These are phyloP conservation scores for Seira ritae DNA, from an alignment of 2,888 invertebrate species.

Conservation along the genomic window DNA sequence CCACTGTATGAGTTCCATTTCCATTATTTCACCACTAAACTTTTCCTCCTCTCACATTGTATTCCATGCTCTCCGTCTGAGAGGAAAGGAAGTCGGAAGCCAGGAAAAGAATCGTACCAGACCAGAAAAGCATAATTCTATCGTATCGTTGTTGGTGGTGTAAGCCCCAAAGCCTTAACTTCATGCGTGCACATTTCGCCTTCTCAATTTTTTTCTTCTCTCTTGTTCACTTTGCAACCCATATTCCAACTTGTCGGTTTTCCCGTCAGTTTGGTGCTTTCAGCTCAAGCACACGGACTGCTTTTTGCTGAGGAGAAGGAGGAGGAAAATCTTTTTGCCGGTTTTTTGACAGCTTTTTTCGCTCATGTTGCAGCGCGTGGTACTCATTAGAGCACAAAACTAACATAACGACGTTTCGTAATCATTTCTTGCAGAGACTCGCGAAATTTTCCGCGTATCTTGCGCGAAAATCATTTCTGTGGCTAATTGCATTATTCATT, in stretches of 20 bases:
- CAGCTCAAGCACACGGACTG: constrained; percentile 54
- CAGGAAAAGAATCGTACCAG: not conserved
- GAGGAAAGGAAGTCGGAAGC: constrained; percentile 36
- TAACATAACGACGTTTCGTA: too few species aligned
- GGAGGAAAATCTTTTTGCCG: constrained; percentile 1
- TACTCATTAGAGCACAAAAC: too few species aligned
- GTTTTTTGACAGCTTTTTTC: constrained; percentile 38
- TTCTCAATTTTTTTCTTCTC: constrained; percentile 25
- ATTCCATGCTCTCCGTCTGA: constrained; percentile 32
- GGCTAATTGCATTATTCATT: too few species aligned
- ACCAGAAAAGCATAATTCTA: too few species aligned
- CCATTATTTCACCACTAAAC: constrained; percentile 13
- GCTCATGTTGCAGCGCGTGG: constrained; percentile 26
- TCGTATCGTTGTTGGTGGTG: too few species aligned
- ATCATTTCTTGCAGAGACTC: too few species aligned
- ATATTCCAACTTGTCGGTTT: constrained; percentile 46
- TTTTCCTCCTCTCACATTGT: constrained; percentile 38
- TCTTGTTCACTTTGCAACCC: constrained; percentile 8
- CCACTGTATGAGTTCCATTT: not conserved
- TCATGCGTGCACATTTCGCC: not conserved
- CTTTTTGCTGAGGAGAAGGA: constrained; percentile 26
- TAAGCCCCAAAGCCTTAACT: not conserved
- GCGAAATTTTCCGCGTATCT: too few species aligned
- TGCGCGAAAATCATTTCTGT: too few species aligned
- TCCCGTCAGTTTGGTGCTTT: constrained; percentile 57